Evolutionary conservation across 2,888 invertebrate genomes (phyloP).

Genomic region (Diloba caeruleocephala): DNA sequence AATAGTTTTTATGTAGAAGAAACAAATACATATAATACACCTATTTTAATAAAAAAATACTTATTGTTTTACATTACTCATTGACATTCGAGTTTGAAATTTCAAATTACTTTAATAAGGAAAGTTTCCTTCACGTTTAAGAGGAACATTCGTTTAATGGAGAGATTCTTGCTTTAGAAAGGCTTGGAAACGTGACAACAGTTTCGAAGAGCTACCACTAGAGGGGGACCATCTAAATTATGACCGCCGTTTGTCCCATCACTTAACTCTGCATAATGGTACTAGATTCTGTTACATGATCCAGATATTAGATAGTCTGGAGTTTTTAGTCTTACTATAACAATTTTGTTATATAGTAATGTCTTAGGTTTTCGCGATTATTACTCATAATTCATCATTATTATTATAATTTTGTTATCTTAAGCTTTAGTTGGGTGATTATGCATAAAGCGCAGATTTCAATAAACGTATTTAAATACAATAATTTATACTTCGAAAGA

Average conservation of each 20-base stretch:
- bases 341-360: conserved; percentile 13
- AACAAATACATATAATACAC: no score
- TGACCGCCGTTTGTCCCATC: conserved; percentile 68
- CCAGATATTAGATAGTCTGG: conserved; percentile 56
- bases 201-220: conserved; percentile 34
- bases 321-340: conserved; percentile 31
- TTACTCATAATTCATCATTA: no score
- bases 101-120: conserved; percentile 26
- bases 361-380: no score
- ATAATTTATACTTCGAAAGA: no score
- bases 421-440: conserved; percentile 11
- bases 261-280: conserved; percentile 78
- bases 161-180: conserved; percentile 46
- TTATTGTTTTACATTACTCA: conserved; percentile 3
- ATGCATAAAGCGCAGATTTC: neutral
- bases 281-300: conserved; percentile 72
- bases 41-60: no score
- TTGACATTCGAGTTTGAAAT: conserved; percentile 24
- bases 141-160: conserved; percentile 55
- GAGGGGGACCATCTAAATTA: conserved; percentile 68
- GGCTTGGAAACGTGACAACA: conserved; percentile 56
- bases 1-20: no score
- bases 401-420: no score
- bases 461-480: no score
- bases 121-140: conserved; percentile 43